These are phyloP conservation scores for Imbricaverruca yamaguchii DNA, from an alignment of 2,888 invertebrate genomes.

Conservation along the genomic window DNA sequence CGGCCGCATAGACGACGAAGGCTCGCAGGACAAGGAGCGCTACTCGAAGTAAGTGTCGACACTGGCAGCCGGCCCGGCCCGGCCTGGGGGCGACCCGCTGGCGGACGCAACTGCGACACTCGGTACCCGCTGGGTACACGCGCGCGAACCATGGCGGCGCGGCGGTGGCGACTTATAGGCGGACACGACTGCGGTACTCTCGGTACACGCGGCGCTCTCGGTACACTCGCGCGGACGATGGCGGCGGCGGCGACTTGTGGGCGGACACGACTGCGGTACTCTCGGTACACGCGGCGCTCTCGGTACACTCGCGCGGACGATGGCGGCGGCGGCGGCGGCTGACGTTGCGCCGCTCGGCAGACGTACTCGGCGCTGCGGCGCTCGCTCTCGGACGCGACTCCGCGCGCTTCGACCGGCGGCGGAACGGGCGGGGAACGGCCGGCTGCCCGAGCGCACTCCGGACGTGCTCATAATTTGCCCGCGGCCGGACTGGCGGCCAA, in stretches of 20 bases:
- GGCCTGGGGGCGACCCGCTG: not conserved
- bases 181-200: too few relatives aligned
- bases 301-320: too few relatives aligned
- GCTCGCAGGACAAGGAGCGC: slow-evolving; percentile 12
- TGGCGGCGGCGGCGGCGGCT: not conserved
- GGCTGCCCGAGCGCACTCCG: not conserved
- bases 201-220: too few relatives aligned
- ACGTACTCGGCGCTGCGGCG: too few relatives aligned
- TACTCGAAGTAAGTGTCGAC: slow-evolving; percentile 2
- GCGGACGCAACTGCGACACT: too few relatives aligned
- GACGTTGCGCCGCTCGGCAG: too few relatives aligned
- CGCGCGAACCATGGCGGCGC: not conserved
- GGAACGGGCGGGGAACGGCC: not conserved
- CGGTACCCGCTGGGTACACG: too few relatives aligned
- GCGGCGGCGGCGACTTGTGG: not conserved
- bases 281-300: too few relatives aligned
- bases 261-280: too few relatives aligned
- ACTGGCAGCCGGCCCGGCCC: not conserved
- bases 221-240: too few relatives aligned
- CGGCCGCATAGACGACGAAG: slow-evolving; percentile 10
- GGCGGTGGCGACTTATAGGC: too few relatives aligned
- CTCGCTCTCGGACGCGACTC: not conserved
- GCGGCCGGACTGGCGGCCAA: not conserved
- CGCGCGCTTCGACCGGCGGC: too few relatives aligned
- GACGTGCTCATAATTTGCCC: not conserved